phyloP scores from a whole-genome alignment of 2,113 vertebrate genomes.

The Chamaetylas fuelleborni region DNA sequence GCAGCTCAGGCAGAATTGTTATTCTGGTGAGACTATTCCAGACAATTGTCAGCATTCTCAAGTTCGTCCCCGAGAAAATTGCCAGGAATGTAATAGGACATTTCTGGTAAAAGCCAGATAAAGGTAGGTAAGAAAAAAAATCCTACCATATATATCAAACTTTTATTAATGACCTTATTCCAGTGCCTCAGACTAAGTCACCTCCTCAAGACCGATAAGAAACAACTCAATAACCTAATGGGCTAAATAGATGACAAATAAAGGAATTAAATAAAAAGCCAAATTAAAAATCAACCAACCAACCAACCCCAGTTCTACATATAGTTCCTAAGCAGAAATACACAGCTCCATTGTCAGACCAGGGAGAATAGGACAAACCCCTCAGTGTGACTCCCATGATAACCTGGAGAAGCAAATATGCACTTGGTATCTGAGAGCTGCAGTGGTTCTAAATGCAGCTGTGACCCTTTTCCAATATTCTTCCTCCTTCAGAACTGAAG shows the following conservation, averaged over 20 bases:
- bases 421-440: neutral
- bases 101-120: neutral
- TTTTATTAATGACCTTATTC: neutral
- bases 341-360: neutral
- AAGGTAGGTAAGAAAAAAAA: neutral
- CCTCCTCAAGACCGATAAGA: neutral
- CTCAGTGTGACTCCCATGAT: neutral
- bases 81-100: neutral
- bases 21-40: neutral
- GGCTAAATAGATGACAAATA: neutral
- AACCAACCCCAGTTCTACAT: neutral
- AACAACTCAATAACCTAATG: neutral
- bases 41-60: neutral
- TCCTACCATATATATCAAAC: neutral
- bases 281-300: neutral
- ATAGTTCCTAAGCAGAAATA: neutral
- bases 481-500: neutral
- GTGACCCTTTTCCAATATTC: neutral
- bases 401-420: neutral
- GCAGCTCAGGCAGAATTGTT: neutral
- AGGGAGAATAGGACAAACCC: neutral
- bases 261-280: neutral
- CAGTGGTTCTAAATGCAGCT: neutral
- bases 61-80: neutral
- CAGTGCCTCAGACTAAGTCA: neutral